Base-by-base conservation (phyloP, 2,797 vertebrate species). In the Muraenolepis orangiensis region DNA sequence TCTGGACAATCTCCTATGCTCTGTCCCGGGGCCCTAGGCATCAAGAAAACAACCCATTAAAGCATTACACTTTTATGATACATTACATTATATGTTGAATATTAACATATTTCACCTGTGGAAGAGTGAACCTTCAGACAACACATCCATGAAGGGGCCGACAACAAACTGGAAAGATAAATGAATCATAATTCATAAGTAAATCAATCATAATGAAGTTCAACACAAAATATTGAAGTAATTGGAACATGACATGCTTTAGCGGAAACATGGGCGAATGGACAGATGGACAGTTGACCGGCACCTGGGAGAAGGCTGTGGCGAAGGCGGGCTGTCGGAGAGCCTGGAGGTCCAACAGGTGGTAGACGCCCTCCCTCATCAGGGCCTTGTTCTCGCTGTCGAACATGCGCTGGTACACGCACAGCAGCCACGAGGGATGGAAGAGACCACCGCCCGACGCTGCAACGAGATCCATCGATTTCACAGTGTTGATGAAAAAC, bases 341-440 rank as follows among this genome's bases (percentile, higher is more conserved):
- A 72, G 94, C 90, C 83, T 89, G 93, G 72, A 98, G 91, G 78
- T 95, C 94, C n/a, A 99, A 86, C 83, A 98, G 94, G 80, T 98
- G 96, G 83, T 87, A 86, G 76, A 98, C 86, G 4, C 96, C 96
- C 88, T 98, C 97, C 82, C 91, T 95, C 84, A 93, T 95, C 72
- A 98, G 46, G 3, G 94, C 92, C 90, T 98, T 98, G 85, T 97
- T 99, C 90, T 98, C 96, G 73, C 96, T 98, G 85, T 96, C 95
- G 90, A 99, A 97, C 96, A 98, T 98, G 77, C 98, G 93, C 88
- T 94, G 95, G 81, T 98, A 98, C 76, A 98, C 91, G 86, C 97
- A 98, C 82, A 96, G 85, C 75, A 95, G 93, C 98, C 98, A 99
- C 0, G 96, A 97, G 0, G 96, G 95, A 66, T 98, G 95, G 76